A percentile compares a stretch with the other conserved stretches of the same genome.
These are phyloP conservation scores for Drosophila tropicalis DNA, from an alignment of 1,140 invertebrate species.

Conservation along the genomic window DNA sequence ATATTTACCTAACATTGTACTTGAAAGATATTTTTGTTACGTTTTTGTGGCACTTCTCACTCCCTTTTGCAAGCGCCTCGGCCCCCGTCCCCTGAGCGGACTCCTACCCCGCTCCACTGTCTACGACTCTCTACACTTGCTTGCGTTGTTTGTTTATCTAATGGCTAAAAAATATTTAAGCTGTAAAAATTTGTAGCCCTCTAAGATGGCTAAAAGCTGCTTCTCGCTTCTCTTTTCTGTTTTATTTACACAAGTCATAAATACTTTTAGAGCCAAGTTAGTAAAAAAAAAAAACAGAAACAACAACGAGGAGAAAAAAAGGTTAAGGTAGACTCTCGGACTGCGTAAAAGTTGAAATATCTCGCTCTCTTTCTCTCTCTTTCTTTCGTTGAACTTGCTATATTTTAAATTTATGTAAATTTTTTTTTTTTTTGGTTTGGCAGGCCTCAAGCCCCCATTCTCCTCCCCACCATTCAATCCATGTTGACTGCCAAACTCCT, in stretches of 20 bases:
- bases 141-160: constrained; percentile 75
- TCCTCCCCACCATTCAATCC: neutral
- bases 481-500: constrained; percentile 6
- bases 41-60: constrained; percentile 33
- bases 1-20: constrained; percentile 83
- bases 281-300: neutral
- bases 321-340: constrained; percentile 32
- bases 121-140: neutral
- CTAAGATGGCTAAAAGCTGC: constrained; percentile 65
- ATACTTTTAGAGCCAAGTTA: constrained; percentile 53
- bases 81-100: no score
- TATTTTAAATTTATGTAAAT: constrained; percentile 76
- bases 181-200: constrained; percentile 64
- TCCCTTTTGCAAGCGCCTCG: neutral
- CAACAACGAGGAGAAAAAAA: constrained; percentile 14
- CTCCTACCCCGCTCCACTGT: neutral
- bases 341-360: constrained; percentile 9
- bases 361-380: neutral
- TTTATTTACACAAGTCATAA: constrained; percentile 72
- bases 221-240: constrained; percentile 25
- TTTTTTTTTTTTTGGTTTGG: constrained; percentile 16
- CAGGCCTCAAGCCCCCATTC: neutral
- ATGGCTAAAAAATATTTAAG: constrained; percentile 81
- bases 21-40: constrained; percentile 80
- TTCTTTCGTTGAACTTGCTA: constrained; percentile 25